Percentiles rank a stretch among this genome's conserved stretches.
These are phyloP conservation scores for Nothobranchius kuhntae DNA, from an alignment of 2,113 vertebrate genomes.

Conservation along the genomic window DNA sequence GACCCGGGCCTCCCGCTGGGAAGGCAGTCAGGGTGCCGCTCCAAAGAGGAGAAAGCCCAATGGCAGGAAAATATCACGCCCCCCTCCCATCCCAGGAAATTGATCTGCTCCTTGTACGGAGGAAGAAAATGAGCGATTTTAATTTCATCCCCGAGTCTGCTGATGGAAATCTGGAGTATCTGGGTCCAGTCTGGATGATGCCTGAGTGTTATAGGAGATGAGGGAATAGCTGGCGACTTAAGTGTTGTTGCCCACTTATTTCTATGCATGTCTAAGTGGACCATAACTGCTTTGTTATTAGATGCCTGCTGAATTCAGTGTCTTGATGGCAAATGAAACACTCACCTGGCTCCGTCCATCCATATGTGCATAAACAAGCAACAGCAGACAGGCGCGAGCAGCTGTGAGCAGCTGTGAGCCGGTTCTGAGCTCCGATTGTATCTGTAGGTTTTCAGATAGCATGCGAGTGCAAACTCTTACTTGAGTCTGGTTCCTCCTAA, in stretches of 20 bases:
- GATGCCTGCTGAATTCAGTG: conserved; percentile 73
- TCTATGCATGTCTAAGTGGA: conserved; percentile 77
- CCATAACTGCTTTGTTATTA: conserved; percentile 77
- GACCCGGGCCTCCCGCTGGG: conserved; percentile 76
- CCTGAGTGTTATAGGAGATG: conserved; percentile 62
- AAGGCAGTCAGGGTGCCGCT: conserved; percentile 78
- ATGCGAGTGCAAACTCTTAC: conserved; percentile 12
- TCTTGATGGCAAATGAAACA: conserved; percentile 67
- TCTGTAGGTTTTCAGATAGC: conserved; percentile 23
- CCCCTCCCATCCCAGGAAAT: conserved; percentile 79
- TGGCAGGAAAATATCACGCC: conserved; percentile 81
- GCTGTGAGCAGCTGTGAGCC: not conserved
- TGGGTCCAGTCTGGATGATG: conserved; percentile 59
- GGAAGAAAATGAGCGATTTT: conserved; percentile 82
- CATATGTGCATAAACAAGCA: conserved; percentile 66
- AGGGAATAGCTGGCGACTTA: conserved; percentile 58
- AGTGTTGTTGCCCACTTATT: conserved; percentile 64
- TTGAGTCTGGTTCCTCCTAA: not conserved
- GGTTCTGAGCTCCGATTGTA: conserved; percentile 37
- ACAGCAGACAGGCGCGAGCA: conserved; percentile 21
- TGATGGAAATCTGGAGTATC: conserved; percentile 77
- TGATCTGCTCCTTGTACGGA: conserved; percentile 82
- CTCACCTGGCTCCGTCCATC: conserved; percentile 63
- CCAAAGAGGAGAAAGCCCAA: conserved; percentile 80
- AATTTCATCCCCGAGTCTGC: conserved; percentile 76